Evolutionary conservation across 1,140 invertebrate genomes (phyloP), one percentile per base, ranked within the genome.

Genomic region (Phthorimaea operculella): DNA sequence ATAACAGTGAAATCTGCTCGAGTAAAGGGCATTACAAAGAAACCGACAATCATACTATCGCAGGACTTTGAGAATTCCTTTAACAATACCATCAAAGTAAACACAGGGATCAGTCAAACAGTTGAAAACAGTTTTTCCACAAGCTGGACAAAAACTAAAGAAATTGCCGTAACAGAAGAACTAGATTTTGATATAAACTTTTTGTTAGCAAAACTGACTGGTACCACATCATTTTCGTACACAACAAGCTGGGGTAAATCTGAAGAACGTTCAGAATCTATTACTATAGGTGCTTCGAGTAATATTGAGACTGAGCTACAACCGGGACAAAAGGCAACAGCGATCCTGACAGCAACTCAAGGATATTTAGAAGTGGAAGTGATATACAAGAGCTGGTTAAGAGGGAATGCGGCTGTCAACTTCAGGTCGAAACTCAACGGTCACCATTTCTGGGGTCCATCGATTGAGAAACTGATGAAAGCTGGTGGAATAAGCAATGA

Each of bases 51-150:
- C 34, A 60, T 83, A 4, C 47, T 70, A 14, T 62, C 72, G 2
- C 73, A 83, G 8, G 69, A 78, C 21, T 83, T 79, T 12, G 68
- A 76, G n/a, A 83, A 83, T 45, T 28, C 48, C 11, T 76, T 71
- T 5, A 74, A 72, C 48, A 62, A 62, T 33, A 67, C 71, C 0
- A 70, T 76, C 14, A 83, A 78, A 72, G 71, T 79, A 0, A 79
- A 78, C n/a, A 74, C 78, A 1, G 75, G 72, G 0, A 70, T 81
- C 33, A 76, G 63, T 34, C 79, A 81, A 48, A 62, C 68, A 0
- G 67, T 83, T 4, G 71, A 81, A 58, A 81, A 79, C 28, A 72
- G 71, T 0, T 36, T 81, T 5, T 60, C 71, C 11, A 81, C 73
- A 3, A 58, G 42, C 11, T 83, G 79, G 79, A 57, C 71, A 2